Conservation (phyloP, 2,113 vertebrate genomes). For the Protobothrops mucrosquamatus region DNA sequence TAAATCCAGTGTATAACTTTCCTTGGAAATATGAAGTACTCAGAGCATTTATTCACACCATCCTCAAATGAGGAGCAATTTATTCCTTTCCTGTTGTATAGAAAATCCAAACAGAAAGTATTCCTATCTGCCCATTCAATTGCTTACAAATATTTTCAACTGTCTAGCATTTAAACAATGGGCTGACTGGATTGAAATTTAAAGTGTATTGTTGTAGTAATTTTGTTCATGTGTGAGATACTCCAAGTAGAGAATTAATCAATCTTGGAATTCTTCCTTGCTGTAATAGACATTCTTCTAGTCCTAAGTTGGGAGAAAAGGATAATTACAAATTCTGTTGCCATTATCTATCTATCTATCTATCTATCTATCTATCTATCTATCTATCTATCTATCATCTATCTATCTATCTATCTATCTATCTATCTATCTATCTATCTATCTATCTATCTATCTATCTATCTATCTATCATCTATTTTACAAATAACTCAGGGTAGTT, state of each 20-base stretch:
- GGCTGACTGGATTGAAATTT: neutral
- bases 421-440: too few relatives aligned
- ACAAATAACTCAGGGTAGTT: neutral
- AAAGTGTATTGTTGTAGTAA: neutral
- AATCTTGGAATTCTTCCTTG: neutral
- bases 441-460: too few relatives aligned
- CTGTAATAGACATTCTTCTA: neutral
- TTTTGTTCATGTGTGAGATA: neutral
- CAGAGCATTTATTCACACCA: conserved; percentile 5
- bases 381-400: too few relatives aligned
- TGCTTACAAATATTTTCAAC: neutral
- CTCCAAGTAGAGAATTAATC: neutral
- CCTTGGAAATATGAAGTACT: neutral
- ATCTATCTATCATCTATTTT: too few relatives aligned
- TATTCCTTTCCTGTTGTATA: conserved; percentile 26
- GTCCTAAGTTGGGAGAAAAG: neutral
- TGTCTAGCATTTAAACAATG: conserved; percentile 23
- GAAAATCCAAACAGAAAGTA: neutral
- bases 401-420: too few relatives aligned
- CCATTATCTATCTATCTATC: too few relatives aligned
- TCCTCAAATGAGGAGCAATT: neutral
- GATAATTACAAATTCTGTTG: neutral
- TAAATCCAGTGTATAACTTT: neutral
- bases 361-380: too few relatives aligned
- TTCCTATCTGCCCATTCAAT: conserved; percentile 22